Evolutionary conservation across 1,140 invertebrate genomes (phyloP).

Genomic region (Drosophila orena): DNA sequence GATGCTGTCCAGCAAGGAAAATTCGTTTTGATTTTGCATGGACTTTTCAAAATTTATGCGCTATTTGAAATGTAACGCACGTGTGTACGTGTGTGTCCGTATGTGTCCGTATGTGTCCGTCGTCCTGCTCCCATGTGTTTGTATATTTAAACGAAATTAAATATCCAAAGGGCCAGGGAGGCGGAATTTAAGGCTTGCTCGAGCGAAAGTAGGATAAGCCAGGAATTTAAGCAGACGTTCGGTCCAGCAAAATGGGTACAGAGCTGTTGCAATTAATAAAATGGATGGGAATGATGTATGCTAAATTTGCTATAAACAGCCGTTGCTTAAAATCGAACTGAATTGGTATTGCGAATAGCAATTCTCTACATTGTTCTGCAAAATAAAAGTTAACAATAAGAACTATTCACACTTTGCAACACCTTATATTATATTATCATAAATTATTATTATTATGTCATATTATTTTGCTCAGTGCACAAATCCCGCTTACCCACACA

Average conservation of each 20-base stretch:
- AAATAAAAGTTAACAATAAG: no score
- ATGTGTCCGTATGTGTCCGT: slow-evolving; percentile 16
- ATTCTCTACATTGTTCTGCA: no score
- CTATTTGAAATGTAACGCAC: slow-evolving; percentile 71
- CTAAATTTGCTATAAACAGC: no score
- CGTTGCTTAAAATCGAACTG: no score
- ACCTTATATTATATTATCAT: no score
- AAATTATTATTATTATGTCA: no score
- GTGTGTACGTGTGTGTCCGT: slow-evolving; percentile 43
- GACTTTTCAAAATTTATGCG: slow-evolving; percentile 69
- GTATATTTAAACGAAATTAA: slow-evolving; percentile 40
- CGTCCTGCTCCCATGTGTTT: slow-evolving; percentile 22
- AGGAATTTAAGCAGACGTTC: not conserved
- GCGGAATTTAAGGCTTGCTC: slow-evolving; percentile 16
- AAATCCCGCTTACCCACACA: slow-evolving; percentile 30
- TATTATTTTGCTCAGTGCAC: slow-evolving; percentile 1
- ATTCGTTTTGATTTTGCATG: slow-evolving; percentile 79
- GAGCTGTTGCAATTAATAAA: no score
- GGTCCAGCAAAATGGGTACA: not conserved
- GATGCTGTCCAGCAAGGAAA: slow-evolving; percentile 69
- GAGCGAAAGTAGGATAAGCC: slow-evolving; percentile 7
- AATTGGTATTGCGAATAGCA: no score
- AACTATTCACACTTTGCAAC: no score
- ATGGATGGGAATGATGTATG: no score
- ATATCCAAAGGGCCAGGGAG: slow-evolving; percentile 10